Evolutionary conservation across 2,797 vertebrate genomes (phyloP), one percentile per base, ranked within the genome.

Genomic region (Pterois miles): DNA sequence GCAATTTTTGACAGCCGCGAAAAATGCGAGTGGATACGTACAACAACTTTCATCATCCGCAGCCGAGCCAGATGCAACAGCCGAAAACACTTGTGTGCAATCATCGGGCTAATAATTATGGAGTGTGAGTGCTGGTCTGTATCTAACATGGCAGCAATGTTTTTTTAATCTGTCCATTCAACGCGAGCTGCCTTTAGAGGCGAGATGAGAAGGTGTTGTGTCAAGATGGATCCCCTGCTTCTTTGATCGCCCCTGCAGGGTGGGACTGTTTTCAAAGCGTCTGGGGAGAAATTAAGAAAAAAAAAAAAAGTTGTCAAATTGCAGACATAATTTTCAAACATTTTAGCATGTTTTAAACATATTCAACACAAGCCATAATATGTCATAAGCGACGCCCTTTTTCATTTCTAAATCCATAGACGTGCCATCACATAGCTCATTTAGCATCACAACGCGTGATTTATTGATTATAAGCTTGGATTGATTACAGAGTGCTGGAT

Each of bases 51-150:
- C 89, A 92, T 91, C 88, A 89, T 88, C 80, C 2, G 22, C 53
- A n/a, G 87, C 50, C 18, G 87, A 76, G 90, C 86, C 90, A 93
- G 77, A 92, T 89, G 86, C 90, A 88, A 80, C 86, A 88, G 86
- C 85, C 85, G 82, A 85, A 94, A 94, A 91, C 88, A 91, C 88
- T 93, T 34, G 86, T 84, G 88, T 89, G 91, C 89, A 94, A 94
- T 94, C 91, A 93, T 86, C 78, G 78, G 86, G 68, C 85, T 91
- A 89, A 93, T 93, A 93, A 93, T 93, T 93, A 94, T 90, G 87
- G 89, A 92, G 90, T 87, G 83, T 69, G 88, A 91, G 90, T 91
- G 91, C 87, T 86, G 89, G 88, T 85, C 88, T 85, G 82, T 86
- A 85, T 87, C 90, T 84, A 84, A 87, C 88, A 82, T 91, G 90